Percentiles rank a stretch among this genome's conserved stretches.
phyloP scores from a whole-genome alignment of 1,140 invertebrate species.

The Notospermus geniculatus region DNA sequence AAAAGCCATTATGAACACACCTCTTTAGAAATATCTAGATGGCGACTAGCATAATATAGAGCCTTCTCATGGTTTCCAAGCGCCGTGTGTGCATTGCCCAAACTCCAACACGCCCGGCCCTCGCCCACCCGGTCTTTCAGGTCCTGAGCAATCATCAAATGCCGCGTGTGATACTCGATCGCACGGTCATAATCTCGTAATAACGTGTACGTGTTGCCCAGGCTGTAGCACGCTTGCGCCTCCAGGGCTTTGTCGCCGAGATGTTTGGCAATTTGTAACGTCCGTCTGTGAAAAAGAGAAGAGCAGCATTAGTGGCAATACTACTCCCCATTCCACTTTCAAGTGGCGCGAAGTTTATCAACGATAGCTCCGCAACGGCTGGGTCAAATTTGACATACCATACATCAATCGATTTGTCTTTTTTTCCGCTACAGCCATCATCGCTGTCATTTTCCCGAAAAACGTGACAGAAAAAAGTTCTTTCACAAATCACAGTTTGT shows the following conservation, averaged over 20 bases:
- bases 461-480: no score
- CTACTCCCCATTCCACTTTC: background rate
- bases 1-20: no score
- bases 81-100: conserved; percentile 88
- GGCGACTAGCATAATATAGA: conserved; percentile 82
- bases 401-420: no score
- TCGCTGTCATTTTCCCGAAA: no score
- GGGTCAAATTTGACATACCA: no score
- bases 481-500: no score
- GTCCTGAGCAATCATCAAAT: conserved; percentile 87
- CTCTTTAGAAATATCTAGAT: conserved; percentile 89
- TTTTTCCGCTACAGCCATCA: no score
- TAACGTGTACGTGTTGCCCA: conserved; percentile 97
- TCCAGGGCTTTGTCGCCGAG: conserved; percentile 82
- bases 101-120: conserved; percentile 56
- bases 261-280: conserved; percentile 58
- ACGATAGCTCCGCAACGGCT: no score
- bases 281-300: conserved; percentile 66
- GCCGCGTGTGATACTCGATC: conserved; percentile 90
- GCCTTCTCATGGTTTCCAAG: conserved; percentile 91
- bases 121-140: conserved; percentile 68
- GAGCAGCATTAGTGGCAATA: conserved; percentile 12
- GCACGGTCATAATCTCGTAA: conserved; percentile 84
- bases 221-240: conserved; percentile 94
- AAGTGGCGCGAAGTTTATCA: no score